Percentiles rank a stretch among this genome's conserved stretches.
Evolutionary conservation across 2,888 invertebrate species (phyloP).

Genomic region (Drosophila rellima): DNA sequence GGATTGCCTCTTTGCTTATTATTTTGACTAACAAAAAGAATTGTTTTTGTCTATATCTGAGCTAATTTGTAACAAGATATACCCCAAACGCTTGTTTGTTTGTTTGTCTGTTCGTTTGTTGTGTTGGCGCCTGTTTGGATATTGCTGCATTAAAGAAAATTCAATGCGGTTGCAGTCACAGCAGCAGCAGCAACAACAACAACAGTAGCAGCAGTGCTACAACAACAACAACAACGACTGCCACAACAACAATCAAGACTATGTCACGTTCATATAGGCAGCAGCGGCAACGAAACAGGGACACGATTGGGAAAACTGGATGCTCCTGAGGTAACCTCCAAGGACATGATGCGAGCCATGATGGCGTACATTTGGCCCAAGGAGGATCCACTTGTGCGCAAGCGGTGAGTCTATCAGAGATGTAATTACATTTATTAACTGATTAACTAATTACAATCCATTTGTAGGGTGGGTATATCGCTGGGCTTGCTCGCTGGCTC

Average conservation of each 20-base stretch:
- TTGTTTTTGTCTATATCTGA: slow-evolving; percentile 33
- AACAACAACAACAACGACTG: slow-evolving; percentile 55
- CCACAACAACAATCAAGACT: slow-evolving; percentile 87
- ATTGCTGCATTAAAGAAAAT: slow-evolving; percentile 85
- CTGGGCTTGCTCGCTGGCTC: slow-evolving; percentile 92
- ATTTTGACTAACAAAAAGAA: slow-evolving; percentile 53
- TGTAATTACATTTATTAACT: not conserved
- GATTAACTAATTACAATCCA: slow-evolving; percentile 85
- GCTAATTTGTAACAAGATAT: slow-evolving; percentile 35
- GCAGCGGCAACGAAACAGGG: slow-evolving; percentile 87
- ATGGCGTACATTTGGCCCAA: slow-evolving; percentile 98
- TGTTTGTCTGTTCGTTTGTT: slow-evolving; percentile 83
- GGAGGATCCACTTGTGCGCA: slow-evolving; percentile 86
- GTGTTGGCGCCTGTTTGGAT: slow-evolving; percentile 84
- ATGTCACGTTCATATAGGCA: slow-evolving; percentile 96
- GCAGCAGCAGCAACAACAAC: slow-evolving; percentile 43
- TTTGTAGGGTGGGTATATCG: slow-evolving; percentile 93
- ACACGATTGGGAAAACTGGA: slow-evolving; percentile 88
- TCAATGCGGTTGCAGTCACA: slow-evolving; percentile 83
- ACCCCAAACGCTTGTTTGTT: slow-evolving; percentile 43
- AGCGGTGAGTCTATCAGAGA: slow-evolving; percentile 65
- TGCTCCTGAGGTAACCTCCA: slow-evolving; percentile 88
- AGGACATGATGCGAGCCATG: slow-evolving; percentile 95
- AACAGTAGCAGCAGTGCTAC: slow-evolving; percentile 29
- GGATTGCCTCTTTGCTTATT: slow-evolving; percentile 19